Conservation (phyloP, 2,113 vertebrate species). For the Mesembrinibis cayennensis region DNA sequence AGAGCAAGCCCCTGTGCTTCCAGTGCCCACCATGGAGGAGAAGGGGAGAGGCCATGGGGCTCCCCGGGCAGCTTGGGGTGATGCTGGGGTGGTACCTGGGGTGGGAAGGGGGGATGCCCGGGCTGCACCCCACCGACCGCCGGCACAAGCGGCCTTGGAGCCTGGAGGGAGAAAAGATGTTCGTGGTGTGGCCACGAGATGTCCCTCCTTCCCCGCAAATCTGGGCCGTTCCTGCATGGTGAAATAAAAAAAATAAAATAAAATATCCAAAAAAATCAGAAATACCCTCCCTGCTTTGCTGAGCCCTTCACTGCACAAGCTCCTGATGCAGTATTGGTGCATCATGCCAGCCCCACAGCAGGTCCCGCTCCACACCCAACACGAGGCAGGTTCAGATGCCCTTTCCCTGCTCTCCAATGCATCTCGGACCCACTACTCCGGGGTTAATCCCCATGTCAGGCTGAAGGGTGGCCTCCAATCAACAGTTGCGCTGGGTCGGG, state of each 20-base stretch:
- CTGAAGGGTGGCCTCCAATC: not conserved
- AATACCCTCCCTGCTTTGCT: too few relatives aligned
- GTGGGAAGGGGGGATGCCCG: rapidly evolving
- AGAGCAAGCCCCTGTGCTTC: rapidly evolving
- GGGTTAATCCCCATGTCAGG: not conserved
- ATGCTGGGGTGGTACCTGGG: not conserved
- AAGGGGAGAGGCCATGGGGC: not conserved
- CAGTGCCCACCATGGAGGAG: not conserved
- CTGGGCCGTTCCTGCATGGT: rapidly evolving
- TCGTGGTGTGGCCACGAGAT: constrained; percentile 11
- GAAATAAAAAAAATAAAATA: rapidly evolving
- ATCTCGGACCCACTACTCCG: rapidly evolving
- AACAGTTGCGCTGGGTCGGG: not conserved
- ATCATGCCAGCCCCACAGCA: not conserved
- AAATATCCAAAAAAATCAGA: not conserved
- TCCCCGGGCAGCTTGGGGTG: not conserved
- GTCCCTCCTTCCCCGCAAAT: constrained; percentile 15
- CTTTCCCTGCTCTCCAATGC: not conserved
- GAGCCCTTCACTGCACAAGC: not conserved
- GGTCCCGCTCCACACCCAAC: rapidly evolving
- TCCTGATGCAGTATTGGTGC: not conserved
- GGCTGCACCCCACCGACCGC: rapidly evolving
- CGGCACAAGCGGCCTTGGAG: rapidly evolving
- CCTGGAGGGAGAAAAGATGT: not conserved
- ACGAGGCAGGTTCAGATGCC: not conserved